Conservation (phyloP, 1,140 invertebrate genomes). For the Arion vulgaris region DNA sequence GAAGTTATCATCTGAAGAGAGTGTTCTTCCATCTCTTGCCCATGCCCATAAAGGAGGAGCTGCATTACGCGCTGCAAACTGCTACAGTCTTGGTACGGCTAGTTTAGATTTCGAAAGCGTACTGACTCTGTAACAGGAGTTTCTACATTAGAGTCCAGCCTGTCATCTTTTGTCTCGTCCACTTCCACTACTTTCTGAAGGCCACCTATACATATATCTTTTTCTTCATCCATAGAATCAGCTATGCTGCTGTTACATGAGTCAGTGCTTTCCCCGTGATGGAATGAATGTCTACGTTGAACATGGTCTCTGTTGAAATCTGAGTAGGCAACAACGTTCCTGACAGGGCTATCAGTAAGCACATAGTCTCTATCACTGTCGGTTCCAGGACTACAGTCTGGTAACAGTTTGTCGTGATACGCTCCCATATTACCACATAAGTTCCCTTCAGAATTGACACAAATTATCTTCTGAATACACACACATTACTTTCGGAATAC, state of each 20-base stretch:
- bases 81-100: conserved; percentile 40
- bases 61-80: conserved; percentile 20
- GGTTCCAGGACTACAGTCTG: not conserved
- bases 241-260: conserved; percentile 1
- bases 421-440: conserved; percentile 18
- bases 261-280: not conserved
- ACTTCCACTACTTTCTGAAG: not conserved
- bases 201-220: not conserved
- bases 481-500: too few species aligned
- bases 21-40: conserved; percentile 17
- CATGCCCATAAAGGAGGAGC: conserved; percentile 16
- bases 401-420: conserved; percentile 23
- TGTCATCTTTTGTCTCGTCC: not conserved
- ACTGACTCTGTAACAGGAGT: conserved; percentile 17
- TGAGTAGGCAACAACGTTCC: not conserved
- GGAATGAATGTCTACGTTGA: not conserved
- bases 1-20: conserved; percentile 30
- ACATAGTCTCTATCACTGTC: not conserved
- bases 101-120: conserved; percentile 37
- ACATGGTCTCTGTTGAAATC: not conserved
- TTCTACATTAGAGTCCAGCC: not conserved
- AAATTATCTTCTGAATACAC: not conserved
- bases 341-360: not conserved
- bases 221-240: not conserved
- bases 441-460: not conserved